Base-by-base conservation (phyloP, 2,113 vertebrate genomes). In the Poeciliopsis occidentalis region DNA sequence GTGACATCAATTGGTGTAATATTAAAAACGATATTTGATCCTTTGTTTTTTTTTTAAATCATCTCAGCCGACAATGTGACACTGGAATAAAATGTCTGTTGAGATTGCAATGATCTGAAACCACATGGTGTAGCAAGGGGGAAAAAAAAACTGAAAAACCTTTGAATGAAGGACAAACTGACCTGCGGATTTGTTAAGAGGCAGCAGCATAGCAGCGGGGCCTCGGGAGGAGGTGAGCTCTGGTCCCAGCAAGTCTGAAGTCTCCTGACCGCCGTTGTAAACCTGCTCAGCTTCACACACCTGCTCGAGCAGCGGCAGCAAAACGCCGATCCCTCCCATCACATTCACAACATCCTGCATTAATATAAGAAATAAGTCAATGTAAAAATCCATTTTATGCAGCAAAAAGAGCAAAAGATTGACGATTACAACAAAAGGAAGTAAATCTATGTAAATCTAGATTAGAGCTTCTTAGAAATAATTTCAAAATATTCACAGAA, bases 341-440 rank as follows among this genome's bases (percentile, higher is more conserved):
- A 97, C 98, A 54, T 95, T 98, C 26, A 99, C 88, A 81, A 98
- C 96, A 1, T 99, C 97, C 98, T 99, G 76, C 64, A 27, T 70
- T 15, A 44, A 0, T 2, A 19, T 2, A 57, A 29, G 15, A 29
- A 30, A 22, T 60, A 44, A 2, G 19, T n/a, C 13, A 8, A 32
- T 1, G 29, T 19, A 54, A 22, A 22, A 54, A 15, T 13, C n/a
- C 27, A 41, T 41, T 6, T 29, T 17, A 64, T n/a, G 22, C 22
- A 32, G 22, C 27, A 64, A 30, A 24, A n/a, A 67, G 1, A 15
- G 15, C 3, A 51, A 4, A 51, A 73, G 32, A 11, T 29, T 4
- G 12, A 31, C 30, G 2, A 64, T 47, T 15, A 27, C 12, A 39
- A 32, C 41, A 3, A 66, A 47, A 24, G 12, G n/a, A 69, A 24